Base-by-base conservation (phyloP, 2,113 vertebrate species). In the Rostratula benghalensis region DNA sequence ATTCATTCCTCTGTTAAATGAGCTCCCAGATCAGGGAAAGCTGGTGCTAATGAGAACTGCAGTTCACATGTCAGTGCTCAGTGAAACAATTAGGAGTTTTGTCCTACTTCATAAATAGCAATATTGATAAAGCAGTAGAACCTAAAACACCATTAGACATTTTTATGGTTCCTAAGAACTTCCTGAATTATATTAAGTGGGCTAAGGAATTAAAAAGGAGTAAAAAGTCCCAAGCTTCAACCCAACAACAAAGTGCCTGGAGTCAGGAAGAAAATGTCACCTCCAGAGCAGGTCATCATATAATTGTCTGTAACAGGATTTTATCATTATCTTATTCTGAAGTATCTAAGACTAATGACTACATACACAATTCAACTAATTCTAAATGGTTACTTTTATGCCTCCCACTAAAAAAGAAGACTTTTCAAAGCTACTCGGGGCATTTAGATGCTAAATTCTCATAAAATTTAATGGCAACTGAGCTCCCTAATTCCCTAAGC, bases 91-190 rank as follows among this genome's bases (percentile, higher is more conserved):
- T 57, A 89, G 57, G 77, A 79, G 89, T 13, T 53, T 22, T 74
- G 70, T 43, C 69, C 59, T 37, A 73, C 84, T 76, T 83, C 85
- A 93, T 86, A 95, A 96, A 95, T 61, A 86, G 82, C 89, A 61
- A 87, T 94, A 94, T 84, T 89, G 95, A 95, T 95, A 35, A 96
- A 95, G 91, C 5, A 64, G 78, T 20, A 94, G 71, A 53, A 50
- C 54, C 64, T 83, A 70, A 92, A 94, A 22, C 18, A n/a, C 87
- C 39, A 13, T 33, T 57, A 74, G 87, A 83, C 11, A 2, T 88
- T 74, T 95, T 95, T 83, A 91, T 7, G 50, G 90, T 2, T 80
- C 27, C 76, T 31, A n/a, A 95, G 93, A 92, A 86, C 68, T 74
- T 81, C 71, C 76, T 71, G 63, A 93, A 68, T 74, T 83, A 67